These are phyloP conservation scores for Archips xylosteana DNA, from an alignment of 2,888 invertebrate species.

Conservation along the genomic window DNA sequence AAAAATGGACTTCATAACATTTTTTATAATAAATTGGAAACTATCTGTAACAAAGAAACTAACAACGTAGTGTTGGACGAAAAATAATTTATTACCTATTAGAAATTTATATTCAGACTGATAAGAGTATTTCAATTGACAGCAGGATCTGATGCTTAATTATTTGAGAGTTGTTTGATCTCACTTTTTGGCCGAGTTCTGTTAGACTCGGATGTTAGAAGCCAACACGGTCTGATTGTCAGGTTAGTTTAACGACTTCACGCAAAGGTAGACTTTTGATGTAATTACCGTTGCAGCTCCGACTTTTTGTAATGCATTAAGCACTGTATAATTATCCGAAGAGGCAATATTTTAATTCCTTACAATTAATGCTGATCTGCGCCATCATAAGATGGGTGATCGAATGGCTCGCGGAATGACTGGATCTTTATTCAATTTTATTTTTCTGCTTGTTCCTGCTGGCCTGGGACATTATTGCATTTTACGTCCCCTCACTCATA, in stretches of 20 bases:
- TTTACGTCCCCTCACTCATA: background rate
- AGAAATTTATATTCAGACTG: conserved; percentile 29
- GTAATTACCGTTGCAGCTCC: background rate
- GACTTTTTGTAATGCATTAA: background rate
- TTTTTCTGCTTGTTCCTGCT: too few species aligned
- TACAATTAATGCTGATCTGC: background rate
- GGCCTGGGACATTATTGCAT: background rate
- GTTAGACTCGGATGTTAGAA: background rate
- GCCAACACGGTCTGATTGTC: conserved; percentile 7
- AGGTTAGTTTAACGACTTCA: background rate
- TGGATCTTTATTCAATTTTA: background rate
- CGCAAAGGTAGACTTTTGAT: background rate
- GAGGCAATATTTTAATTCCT: background rate
- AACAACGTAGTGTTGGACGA: conserved; percentile 35
- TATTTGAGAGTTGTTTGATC: conserved; percentile 31
- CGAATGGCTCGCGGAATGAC: background rate
- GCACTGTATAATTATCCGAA: background rate
- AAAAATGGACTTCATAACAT: conserved; percentile 76
- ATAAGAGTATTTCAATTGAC: conserved; percentile 33
- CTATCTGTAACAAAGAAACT: conserved; percentile 32
- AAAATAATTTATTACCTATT: conserved; percentile 7
- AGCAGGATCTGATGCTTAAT: conserved; percentile 3
- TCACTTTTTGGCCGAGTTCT: conserved; percentile 9
- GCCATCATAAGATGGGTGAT: background rate
- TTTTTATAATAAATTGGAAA: conserved; percentile 48